Evolutionary conservation across 2,888 invertebrate species (phyloP).

Genomic region (Neria commutata): DNA sequence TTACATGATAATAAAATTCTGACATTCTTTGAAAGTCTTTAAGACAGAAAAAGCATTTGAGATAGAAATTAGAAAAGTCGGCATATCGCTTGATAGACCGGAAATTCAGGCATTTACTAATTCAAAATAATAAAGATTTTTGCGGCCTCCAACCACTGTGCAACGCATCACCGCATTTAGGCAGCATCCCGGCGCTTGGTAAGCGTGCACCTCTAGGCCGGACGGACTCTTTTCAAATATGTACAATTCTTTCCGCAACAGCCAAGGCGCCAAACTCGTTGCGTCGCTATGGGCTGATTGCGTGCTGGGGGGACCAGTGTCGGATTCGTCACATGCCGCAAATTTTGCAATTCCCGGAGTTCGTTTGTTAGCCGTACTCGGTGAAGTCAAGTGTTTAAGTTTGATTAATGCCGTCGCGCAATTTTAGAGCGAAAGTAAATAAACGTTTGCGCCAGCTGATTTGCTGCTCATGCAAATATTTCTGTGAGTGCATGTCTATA

Average conservation of each 20-base stretch:
- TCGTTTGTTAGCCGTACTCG: conserved; percentile 23
- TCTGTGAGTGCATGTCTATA: no score
- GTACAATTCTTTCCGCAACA: background rate
- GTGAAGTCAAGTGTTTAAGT: conserved; percentile 57
- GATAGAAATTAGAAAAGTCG: no score
- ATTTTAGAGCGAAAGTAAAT: conserved; percentile 51
- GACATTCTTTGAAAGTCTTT: no score
- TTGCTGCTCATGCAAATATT: conserved; percentile 5
- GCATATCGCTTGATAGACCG: no score
- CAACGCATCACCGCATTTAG: background rate
- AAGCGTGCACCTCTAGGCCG: no score
- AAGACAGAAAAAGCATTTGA: no score
- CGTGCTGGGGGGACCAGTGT: conserved; percentile 31
- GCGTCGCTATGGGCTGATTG: conserved; percentile 8
- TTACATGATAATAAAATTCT: no score
- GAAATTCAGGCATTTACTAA: no score
- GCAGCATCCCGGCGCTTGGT: no score
- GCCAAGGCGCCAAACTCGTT: conserved; percentile 2
- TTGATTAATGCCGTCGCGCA: conserved; percentile 47
- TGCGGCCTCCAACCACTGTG: background rate
- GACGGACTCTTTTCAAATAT: background rate
- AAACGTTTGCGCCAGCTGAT: conserved; percentile 9
- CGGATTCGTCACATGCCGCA: conserved; percentile 39
- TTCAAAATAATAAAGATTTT: no score
- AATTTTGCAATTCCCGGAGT: conserved; percentile 3